Evolutionary conservation across 2,888 invertebrate genomes (phyloP).

Genomic region (Junonia oenone): DNA sequence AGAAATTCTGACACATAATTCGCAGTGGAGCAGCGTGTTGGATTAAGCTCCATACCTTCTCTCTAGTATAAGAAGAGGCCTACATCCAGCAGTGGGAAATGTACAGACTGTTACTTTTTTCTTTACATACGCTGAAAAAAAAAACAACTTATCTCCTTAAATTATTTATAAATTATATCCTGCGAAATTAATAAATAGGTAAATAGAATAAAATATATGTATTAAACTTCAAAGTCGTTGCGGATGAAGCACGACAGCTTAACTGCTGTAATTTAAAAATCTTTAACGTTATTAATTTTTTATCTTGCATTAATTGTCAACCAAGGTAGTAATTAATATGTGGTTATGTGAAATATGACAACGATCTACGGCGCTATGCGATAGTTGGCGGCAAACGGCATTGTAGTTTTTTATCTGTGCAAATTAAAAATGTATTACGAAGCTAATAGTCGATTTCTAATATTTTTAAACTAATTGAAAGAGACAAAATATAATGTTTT

Average conservation of each 20-base stretch:
- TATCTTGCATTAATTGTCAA: not conserved
- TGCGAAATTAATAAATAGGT: no score
- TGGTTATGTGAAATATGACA: not conserved
- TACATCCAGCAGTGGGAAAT: no score
- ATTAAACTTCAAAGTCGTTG: no score
- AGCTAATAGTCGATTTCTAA: not conserved
- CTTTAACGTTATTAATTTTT: not conserved
- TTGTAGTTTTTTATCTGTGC: not conserved
- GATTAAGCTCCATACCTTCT: no score
- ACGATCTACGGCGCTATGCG: not conserved
- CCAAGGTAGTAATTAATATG: not conserved
- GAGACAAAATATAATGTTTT: not conserved
- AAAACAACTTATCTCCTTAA: no score
- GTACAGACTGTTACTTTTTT: no score
- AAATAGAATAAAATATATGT: no score
- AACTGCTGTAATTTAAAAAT: not conserved
- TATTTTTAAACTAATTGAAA: not conserved
- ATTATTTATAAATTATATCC: no score
- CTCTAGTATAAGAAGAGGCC: no score
- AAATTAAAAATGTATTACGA: not conserved
- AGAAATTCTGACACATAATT: no score
- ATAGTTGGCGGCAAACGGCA: not conserved
- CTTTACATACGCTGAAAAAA: no score
- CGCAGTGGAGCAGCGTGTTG: no score
- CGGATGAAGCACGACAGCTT: not conserved